Conservation (phyloP, 2,113 vertebrate species). For the Typhlomys cinereus region DNA sequence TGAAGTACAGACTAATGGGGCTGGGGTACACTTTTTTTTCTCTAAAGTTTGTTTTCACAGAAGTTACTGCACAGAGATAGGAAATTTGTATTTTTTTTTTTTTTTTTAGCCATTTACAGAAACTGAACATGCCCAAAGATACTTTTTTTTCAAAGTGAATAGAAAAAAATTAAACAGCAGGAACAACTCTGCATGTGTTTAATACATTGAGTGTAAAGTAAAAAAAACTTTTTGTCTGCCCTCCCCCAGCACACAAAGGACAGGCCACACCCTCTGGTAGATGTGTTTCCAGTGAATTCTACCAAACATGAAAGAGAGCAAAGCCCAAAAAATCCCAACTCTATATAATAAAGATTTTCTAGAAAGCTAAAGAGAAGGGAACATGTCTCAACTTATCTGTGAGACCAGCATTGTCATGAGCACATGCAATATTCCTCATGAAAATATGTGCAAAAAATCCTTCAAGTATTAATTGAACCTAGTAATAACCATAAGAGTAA, state of each 20-base stretch:
- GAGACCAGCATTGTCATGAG: neutral
- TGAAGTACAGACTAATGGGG: neutral
- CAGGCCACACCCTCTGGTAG: neutral
- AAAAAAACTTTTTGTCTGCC: neutral
- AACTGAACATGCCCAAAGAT: neutral
- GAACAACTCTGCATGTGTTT: neutral
- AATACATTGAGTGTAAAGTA: neutral
- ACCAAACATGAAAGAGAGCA: neutral
- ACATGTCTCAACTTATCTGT: neutral
- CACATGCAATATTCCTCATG: neutral
- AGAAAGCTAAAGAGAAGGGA: neutral
- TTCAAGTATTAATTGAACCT: conserved; percentile 4
- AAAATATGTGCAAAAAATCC: neutral
- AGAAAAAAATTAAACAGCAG: neutral
- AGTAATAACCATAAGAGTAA: neutral
- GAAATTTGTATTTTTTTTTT: conserved; percentile 34
- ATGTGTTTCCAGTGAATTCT: neutral
- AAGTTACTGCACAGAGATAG: neutral
- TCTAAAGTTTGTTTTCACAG: neutral
- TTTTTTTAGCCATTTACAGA: conserved; percentile 38
- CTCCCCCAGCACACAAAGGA: neutral
- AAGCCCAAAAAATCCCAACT: neutral
- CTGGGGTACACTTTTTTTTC: neutral
- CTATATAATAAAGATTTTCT: neutral
- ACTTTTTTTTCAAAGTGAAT: neutral